Conservation (phyloP, 2,888 invertebrate genomes). For the Leptopilina myrica region DNA sequence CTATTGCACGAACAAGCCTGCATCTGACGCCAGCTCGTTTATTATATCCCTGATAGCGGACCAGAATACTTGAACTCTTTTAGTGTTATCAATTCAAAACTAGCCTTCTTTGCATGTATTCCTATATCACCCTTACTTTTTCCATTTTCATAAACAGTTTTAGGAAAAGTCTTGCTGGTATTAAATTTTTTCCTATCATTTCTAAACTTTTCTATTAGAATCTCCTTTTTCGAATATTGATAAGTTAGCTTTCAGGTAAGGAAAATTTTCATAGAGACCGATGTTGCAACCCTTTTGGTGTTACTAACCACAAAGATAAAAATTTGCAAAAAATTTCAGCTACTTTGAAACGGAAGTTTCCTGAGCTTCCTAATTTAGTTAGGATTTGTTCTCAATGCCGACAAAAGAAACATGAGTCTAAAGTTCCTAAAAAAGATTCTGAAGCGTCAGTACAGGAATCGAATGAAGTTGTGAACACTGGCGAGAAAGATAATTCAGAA, state of each 20-base stretch:
- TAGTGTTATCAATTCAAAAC: background rate
- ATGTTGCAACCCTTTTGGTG: conserved; percentile 20
- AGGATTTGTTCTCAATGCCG: conserved; percentile 13
- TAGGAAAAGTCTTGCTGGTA: background rate
- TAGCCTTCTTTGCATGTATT: background rate
- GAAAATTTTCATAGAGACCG: background rate
- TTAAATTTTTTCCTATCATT: conserved; percentile 2
- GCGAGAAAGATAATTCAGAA: background rate
- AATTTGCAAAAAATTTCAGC: conserved; percentile 22
- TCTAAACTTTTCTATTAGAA: background rate
- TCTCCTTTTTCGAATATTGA: background rate
- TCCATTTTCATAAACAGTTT: background rate
- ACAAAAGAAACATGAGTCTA: conserved; percentile 1
- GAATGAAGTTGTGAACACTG: conserved; percentile 3
- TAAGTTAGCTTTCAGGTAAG: conserved; percentile 1
- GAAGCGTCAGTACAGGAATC: background rate
- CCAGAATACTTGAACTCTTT: background rate
- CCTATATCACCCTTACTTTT: background rate
- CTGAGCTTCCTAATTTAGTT: conserved; percentile 1
- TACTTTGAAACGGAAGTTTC: conserved; percentile 14
- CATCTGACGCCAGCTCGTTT: too few species aligned
- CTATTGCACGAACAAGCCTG: too few species aligned
- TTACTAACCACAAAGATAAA: conserved; percentile 7
- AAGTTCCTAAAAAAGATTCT: conserved; percentile 15
- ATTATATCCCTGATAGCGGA: too few species aligned